phyloP scores from a whole-genome alignment of 2,888 invertebrate species.

The Pseudolycoriella hygida region DNA sequence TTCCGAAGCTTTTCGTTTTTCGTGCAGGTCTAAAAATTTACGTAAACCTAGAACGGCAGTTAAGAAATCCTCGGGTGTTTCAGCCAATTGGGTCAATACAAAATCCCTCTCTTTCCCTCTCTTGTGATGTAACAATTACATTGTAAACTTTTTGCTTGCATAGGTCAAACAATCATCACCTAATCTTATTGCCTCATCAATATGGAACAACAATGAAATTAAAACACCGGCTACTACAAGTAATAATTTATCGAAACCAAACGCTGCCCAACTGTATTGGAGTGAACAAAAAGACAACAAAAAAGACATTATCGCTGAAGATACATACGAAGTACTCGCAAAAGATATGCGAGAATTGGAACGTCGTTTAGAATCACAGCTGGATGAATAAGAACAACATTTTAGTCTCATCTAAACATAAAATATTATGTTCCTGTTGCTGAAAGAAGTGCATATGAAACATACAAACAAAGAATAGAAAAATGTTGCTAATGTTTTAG shows the following conservation, averaged over 20 bases:
- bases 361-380: constrained; percentile 44
- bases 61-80: too few relatives aligned
- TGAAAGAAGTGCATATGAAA: constrained; percentile 29
- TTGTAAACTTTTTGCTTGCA: neutral
- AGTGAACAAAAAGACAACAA: neutral
- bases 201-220: constrained; percentile 16
- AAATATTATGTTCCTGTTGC: too few relatives aligned
- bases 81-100: too few relatives aligned
- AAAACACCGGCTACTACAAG: constrained; percentile 6
- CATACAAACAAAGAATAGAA: constrained; percentile 8
- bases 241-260: constrained; percentile 5
- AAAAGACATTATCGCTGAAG: neutral
- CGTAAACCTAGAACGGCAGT: too few relatives aligned
- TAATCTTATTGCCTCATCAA: constrained; percentile 13
- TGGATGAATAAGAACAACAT: constrained; percentile 37
- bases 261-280: neutral
- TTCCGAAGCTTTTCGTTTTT: too few relatives aligned
- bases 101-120: too few relatives aligned
- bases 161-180: neutral
- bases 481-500: neutral
- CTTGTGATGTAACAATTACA: neutral
- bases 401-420: too few relatives aligned
- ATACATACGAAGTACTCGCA: constrained; percentile 32
- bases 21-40: too few relatives aligned
- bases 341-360: constrained; percentile 48